Conservation (phyloP, 2,888 invertebrate species). For the Hydroisotoma schaefferi region DNA sequence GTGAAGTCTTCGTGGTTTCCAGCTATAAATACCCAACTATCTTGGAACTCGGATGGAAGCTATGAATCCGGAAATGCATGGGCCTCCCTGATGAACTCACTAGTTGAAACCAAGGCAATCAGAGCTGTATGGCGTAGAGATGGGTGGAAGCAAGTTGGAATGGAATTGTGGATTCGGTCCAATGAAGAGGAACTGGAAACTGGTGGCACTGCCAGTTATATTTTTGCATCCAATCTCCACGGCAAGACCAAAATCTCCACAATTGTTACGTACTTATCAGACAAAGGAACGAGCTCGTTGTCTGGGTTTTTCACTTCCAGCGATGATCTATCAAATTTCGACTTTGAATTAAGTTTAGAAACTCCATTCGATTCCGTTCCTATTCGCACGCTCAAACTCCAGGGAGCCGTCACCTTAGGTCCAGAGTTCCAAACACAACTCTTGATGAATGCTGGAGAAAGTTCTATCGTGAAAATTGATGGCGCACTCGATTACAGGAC, state of each 20-base stretch:
- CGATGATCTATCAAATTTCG: not conserved
- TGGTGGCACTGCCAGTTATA: constrained; percentile 33
- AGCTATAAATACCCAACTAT: constrained; percentile 24
- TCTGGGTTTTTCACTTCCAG: not conserved
- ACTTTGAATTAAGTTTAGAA: not conserved
- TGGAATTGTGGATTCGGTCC: constrained; percentile 31
- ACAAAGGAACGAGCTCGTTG: not conserved
- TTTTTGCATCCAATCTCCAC: constrained; percentile 3
- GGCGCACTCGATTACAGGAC: not conserved
- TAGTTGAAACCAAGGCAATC: constrained; percentile 28
- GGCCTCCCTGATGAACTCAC: constrained; percentile 24
- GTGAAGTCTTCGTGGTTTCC: constrained; percentile 27
- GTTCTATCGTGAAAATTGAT: not conserved
- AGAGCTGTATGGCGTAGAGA: constrained; percentile 35
- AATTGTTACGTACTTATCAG: not conserved
- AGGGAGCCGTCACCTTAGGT: not conserved
- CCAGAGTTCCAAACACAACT: not conserved
- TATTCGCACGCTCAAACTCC: not conserved
- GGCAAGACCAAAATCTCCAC: not conserved
- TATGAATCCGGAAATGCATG: constrained; percentile 21
- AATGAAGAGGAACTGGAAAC: constrained; percentile 21
- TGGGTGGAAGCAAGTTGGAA: constrained; percentile 28
- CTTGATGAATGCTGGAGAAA: not conserved
- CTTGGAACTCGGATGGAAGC: constrained; percentile 41
- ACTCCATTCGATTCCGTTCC: not conserved